Conservation (phyloP, 2,888 invertebrate genomes). For the Aphidoletes aphidimyza region DNA sequence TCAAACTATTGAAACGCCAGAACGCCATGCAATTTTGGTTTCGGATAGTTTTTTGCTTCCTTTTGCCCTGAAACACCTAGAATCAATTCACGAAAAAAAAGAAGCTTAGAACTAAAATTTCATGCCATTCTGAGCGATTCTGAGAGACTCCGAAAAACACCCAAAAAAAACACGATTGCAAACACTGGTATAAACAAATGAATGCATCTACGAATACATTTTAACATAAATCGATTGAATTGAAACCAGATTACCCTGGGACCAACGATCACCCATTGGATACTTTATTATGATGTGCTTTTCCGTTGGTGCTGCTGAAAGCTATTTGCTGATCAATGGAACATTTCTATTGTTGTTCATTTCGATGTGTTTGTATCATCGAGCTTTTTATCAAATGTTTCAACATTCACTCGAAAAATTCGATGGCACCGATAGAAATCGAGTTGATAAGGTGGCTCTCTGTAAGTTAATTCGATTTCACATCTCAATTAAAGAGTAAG, state of each 20-base stretch:
- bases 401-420: not conserved
- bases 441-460: not conserved
- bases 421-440: not conserved
- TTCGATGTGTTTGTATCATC: not conserved
- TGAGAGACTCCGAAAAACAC: too few relatives aligned
- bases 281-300: not conserved
- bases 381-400: not conserved
- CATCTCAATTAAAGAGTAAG: not conserved
- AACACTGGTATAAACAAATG: too few relatives aligned
- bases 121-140: too few relatives aligned
- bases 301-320: not conserved
- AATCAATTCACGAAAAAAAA: too few relatives aligned
- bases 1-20: too few relatives aligned
- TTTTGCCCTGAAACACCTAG: too few relatives aligned
- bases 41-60: too few relatives aligned
- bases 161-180: too few relatives aligned
- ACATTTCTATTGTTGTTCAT: not conserved
- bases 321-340: not conserved
- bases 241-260: not conserved
- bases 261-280: not conserved
- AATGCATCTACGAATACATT: too few relatives aligned
- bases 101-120: too few relatives aligned
- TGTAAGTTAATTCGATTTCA: not conserved
- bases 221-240: too few relatives aligned
- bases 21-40: too few relatives aligned